Evolutionary conservation across 2,113 vertebrate species (phyloP), one percentile per base, ranked within the genome.

Genomic region (Protobothrops mucrosquamatus): DNA sequence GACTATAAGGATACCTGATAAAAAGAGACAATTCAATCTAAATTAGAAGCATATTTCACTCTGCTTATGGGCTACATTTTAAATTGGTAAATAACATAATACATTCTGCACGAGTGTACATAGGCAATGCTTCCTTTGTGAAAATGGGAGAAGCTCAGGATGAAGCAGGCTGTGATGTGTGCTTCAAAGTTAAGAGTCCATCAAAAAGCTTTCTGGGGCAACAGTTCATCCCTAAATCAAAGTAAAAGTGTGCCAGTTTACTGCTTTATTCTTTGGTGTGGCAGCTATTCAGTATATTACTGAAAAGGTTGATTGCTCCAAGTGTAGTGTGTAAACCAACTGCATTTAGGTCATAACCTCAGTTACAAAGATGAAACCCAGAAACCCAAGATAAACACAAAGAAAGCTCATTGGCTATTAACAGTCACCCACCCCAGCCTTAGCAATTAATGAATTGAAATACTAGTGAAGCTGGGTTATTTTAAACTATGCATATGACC

Each of bases 251-350:
- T 85, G n/a, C 39, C 61, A 94, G 46, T 8, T 34, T 56, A 87
- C 39, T 61, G 91, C 88, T 93, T 95, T 92, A 54, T 86, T 93
- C 87, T 91, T 93, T 43, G n/a, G 0, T 0, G 3, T 93, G 52
- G 34, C 56, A 89, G 87, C 57, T 92, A 56, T 90, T 94, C 74
- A 90, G 87, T 61, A 92, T 51, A 94, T 90, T 64, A 89, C 34
- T 89, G 55, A 54, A 46, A 57, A 93, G 88, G 92, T 92, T 61
- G 91, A 91, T 24, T 94, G 90, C 11, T 94, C 89, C 57, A 91
- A 95, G 92, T 89, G 15, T 91, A 86, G 26, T 91, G 92, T 94
- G 93, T 92, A 95, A 96, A 94, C 5, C 91, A 88, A 89, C 14
- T 43, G 85, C 39, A n/a, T 92, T 96, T 88, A 94, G 69, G 54